Percentiles rank a stretch among this genome's conserved stretches.
Evolutionary conservation across 2,113 vertebrate species (phyloP).

Genomic region (Xenus cinereus): DNA sequence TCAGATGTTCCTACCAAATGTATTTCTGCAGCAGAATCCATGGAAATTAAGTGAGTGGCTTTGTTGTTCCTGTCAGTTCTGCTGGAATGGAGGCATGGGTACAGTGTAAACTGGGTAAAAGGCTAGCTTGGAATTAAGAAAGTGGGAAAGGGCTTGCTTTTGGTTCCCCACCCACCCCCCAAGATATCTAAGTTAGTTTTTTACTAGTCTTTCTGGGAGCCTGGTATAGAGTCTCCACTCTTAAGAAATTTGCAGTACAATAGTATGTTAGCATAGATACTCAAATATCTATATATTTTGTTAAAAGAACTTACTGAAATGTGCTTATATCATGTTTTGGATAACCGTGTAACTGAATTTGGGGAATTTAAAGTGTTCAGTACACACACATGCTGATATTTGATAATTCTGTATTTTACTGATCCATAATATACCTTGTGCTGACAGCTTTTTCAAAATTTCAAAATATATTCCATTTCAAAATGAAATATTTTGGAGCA

Average conservation of each 20-base stretch:
- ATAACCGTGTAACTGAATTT: not conserved
- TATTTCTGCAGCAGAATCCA: conserved; percentile 86
- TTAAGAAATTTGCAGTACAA: not conserved
- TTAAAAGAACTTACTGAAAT: not conserved
- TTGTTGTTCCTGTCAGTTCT: not conserved
- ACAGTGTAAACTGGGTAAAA: not conserved
- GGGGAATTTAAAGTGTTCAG: not conserved
- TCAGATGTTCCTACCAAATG: conserved; percentile 97
- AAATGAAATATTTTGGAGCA: not conserved
- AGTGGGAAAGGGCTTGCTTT: not conserved
- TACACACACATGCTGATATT: not conserved
- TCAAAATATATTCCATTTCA: not conserved
- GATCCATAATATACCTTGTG: not conserved
- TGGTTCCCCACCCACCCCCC: not conserved
- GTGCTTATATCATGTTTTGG: not conserved
- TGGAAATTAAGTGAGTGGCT: conserved; percentile 93
- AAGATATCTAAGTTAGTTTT: not conserved
- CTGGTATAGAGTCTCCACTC: not conserved
- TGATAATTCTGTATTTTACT: not conserved
- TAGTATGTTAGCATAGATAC: not conserved
- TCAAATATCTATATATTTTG: not conserved
- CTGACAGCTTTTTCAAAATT: not conserved
- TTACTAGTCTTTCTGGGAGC: not conserved
- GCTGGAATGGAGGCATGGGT: not conserved
- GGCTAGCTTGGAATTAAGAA: not conserved